Conservation (phyloP, 2,888 invertebrate genomes). For the Parnassius glacialis region DNA sequence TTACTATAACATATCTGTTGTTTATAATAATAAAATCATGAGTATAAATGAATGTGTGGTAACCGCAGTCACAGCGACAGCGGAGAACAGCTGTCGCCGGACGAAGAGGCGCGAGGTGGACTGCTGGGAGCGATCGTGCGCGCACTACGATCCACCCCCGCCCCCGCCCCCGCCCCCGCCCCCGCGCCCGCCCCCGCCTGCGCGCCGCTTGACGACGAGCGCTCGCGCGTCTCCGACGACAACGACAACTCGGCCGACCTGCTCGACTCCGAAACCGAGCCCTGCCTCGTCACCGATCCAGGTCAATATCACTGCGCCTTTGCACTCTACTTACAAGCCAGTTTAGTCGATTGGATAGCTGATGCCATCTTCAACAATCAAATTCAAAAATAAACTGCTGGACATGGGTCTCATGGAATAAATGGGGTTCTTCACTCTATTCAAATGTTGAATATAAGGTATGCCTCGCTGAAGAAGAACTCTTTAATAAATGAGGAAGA, state of each 20-base stretch:
- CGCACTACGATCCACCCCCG: constrained; percentile 64
- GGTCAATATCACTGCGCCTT: constrained; percentile 77
- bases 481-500: no score
- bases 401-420: no score
- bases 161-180: constrained; percentile 29
- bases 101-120: constrained; percentile 61
- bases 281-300: constrained; percentile 90
- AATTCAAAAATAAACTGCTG: no score
- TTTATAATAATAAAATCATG: no score
- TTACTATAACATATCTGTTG: no score
- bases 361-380: no score
- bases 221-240: constrained; percentile 68
- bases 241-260: constrained; percentile 89
- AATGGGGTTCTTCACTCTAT: no score
- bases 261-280: constrained; percentile 91
- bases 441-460: no score
- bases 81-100: constrained; percentile 85
- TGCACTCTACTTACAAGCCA: not conserved
- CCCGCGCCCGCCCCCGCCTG: constrained; percentile 16
- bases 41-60: no score
- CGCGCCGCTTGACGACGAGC: constrained; percentile 52
- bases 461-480: no score
- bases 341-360: no score
- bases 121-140: constrained; percentile 88
- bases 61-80: constrained; percentile 82